Base-by-base conservation (phyloP, 2,797 vertebrate genomes). In the Myotis daubentonii region DNA sequence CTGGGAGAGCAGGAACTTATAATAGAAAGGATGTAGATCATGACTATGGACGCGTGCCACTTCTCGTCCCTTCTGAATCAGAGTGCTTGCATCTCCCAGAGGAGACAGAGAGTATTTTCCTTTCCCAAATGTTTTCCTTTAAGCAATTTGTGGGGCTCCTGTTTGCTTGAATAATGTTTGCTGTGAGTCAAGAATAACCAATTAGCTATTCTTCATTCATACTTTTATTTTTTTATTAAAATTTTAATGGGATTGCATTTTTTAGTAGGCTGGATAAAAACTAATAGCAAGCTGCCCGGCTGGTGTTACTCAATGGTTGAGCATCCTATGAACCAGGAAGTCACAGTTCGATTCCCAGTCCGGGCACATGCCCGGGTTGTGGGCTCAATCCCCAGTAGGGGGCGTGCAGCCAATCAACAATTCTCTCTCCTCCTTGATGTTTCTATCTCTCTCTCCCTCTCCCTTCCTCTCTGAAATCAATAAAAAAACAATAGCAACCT, bases 91-190 rank as follows among this genome's bases (percentile, higher is more conserved):
- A 47, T 74, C 79, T 82, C 76, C 74, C 66, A 79, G 49, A 70
- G 70, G n/a, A 79, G 44, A 47, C 11, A 3, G 6, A 87, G n/a
- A 79, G 8, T 44, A 28, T 51, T 80, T 84, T 89, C 68, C 49
- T 91, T 87, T 44, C 22, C 38, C 47, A 89, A 51, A 66, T 83
- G 84, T 84, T 78, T 87, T 70, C 71, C 57, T 94, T 71, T 23
- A 38, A 17, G 19, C 55, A 90, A 72, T 62, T 71, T 81, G 30
- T 91, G 88, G 25, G 25, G 88, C 28, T 84, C 44, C n/a, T 75
- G 4, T 76, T 96, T 90, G 71, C 80, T 78, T 82, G 36, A 95
- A 65, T 86, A 89, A 87, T 88, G 9, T 90, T 94, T 79, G 74
- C 53, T 89, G 4, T 71, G 22, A 81, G 51, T 94, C 70, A 91